Base-by-base conservation (phyloP, 92 coral and sea anemone genomes). In the Phenganax marumi region DNA sequence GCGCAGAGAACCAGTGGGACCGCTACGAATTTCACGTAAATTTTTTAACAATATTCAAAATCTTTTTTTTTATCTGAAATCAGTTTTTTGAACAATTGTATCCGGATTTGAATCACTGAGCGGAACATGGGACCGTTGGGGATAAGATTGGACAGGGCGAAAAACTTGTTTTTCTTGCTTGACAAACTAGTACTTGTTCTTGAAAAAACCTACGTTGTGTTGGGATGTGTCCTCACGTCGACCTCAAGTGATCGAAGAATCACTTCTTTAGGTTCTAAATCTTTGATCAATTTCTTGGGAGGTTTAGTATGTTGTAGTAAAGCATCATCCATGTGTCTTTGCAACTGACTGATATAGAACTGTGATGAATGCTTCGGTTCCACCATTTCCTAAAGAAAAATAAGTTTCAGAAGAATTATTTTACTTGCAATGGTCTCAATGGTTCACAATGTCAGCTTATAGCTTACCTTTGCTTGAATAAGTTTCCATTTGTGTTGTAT, bases 361-460 rank as follows among this genome's bases (percentile, higher is more conserved):
- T 97, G 97, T 11, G 98, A 95, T 12, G 98, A 85, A 75, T 95
- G 93, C 88, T 95, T 95, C 54, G 98, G 98, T 63, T 92, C 96
- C 90, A 95, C 93, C 83, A 89, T 83, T 85, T 95, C 98, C 98
- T 95, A 65, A 39, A 14, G 61, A 43, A 14, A 69, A 5, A 43
- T 47, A 4, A 3, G 18, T 7, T 33, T 33, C 39, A 47, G 14
- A 47, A 46, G 5, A 49, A n/a, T 10, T 50, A 51, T 47, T 9
- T 24, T 17, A n/a, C 13, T 76, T n/a, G 14, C 12, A 53, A 52
- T 53, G 25, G 17, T 51, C 66, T 76, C 8, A 60, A 11, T 33
- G 4, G 18, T 12, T 11, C 33, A 0, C 33, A 26, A 51, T 3
- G 10, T 47, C 43, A 58, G 68, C 68, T 57, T 26, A 47, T 51